Evolutionary conservation across 30 jellyfish, hydroid and myxozoan species (phyloP), one percentile per base, ranked within the genome.

Genomic region (Chironex yamaguchii): DNA sequence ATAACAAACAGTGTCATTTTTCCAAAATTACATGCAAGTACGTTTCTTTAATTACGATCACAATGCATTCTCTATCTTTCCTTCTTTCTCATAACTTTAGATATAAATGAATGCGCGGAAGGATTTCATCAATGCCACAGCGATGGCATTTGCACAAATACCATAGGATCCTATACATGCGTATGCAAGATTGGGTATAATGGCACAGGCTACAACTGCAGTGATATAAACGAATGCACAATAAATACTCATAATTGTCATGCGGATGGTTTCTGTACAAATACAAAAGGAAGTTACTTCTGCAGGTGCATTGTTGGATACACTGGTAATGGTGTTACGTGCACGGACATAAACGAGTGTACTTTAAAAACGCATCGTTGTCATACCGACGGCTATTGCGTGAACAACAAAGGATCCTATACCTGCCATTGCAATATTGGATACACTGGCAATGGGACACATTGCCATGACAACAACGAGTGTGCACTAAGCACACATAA

Each of bases 201-300:
- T 4, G 96, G 96, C 22, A 33, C 69, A 32, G 96, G 96, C 21
- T 4, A 3, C 51, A 66, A 3, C 32, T 88, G 96, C 29, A 25
- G 21, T 4, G 88, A 76, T 52, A 29, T 48, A 21, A 31, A 65
- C 30, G 89, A 63, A 51, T 31, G 91, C n/a, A 2, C 48, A 17
- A 49, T 22, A 1, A 58, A 58, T 11, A 51, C 26, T 34, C 91
- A 87, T 24, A 34, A 50, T 51, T 87, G 96, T 31, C 79, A 76
- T 42, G 62, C 12, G 3, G 73, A 42, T 53, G 96, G 90, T 11
- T 22, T 20, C 1, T 87, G 96, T 36, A 64, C n/a, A 0, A 87
- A 87, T 63, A 54, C 84, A 0, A 36, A 76, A 29, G 96, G 96
- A 6, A 74, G 90, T 21, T 74, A 36, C 36, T n/a, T 33, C 4